Percentiles rank a stretch among this genome's conserved stretches.
Conservation (phyloP, 2,797 vertebrate genomes). For the Hylomyscus alleni region DNA sequence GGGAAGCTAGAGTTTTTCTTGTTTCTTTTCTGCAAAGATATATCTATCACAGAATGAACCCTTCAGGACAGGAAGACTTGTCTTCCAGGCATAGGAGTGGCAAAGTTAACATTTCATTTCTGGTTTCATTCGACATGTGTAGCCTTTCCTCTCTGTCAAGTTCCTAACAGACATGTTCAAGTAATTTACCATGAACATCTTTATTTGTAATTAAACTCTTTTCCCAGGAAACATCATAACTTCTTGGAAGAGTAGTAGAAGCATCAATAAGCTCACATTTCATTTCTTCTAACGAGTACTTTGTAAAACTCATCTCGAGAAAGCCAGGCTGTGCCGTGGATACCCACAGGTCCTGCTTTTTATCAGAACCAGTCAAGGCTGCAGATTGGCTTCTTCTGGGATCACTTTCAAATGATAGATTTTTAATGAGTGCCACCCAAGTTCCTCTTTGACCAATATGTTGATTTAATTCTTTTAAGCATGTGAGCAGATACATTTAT, state of each 20-base stretch:
- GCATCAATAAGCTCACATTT: conserved; percentile 31
- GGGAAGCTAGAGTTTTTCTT: conserved; percentile 60
- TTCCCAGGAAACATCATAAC: not conserved
- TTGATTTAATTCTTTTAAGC: conserved; percentile 76
- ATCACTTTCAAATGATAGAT: conserved; percentile 76
- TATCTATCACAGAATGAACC: conserved; percentile 50
- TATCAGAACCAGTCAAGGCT: conserved; percentile 38
- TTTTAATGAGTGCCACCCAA: conserved; percentile 79
- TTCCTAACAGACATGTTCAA: conserved; percentile 60
- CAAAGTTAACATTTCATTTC: conserved; percentile 65
- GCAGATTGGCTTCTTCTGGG: conserved; percentile 30
- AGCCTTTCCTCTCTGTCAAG: conserved; percentile 45
- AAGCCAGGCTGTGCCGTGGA: conserved; percentile 56
- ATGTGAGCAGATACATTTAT: conserved; percentile 85
- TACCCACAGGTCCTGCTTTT: not conserved
- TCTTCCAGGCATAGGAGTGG: conserved; percentile 13
- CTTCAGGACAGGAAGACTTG: conserved; percentile 61
- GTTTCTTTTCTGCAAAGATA: conserved; percentile 35
- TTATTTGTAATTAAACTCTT: conserved; percentile 63
- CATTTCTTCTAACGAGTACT: conserved; percentile 57
- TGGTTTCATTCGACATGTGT: conserved; percentile 44
- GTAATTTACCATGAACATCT: conserved; percentile 43
- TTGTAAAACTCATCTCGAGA: conserved; percentile 36
- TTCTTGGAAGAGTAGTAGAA: conserved; percentile 60
- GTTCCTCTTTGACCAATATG: conserved; percentile 75